Conservation (phyloP, 2,888 invertebrate genomes). For the Tinea trinotella region DNA sequence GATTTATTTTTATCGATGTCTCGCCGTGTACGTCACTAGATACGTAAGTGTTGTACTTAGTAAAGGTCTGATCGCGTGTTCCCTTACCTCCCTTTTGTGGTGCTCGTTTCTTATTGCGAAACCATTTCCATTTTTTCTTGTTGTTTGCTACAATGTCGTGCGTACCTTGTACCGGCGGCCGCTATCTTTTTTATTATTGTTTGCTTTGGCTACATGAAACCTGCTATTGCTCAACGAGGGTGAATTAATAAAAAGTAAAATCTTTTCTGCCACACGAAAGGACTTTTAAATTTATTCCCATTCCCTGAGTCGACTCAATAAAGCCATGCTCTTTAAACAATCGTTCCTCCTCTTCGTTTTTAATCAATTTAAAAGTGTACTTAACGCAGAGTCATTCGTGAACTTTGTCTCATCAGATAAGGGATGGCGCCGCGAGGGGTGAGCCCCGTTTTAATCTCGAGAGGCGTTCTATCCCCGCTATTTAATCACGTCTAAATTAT, state of each 20-base stretch:
- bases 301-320: neutral
- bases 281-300: neutral
- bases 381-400: conserved; percentile 30
- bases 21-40: conserved; percentile 7
- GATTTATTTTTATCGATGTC: conserved; percentile 6
- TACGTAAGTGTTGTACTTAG: conserved; percentile 7
- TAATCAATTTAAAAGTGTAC: conserved; percentile 12
- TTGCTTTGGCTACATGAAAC: conserved; percentile 6
- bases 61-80: conserved; percentile 10
- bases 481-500: conserved; percentile 68
- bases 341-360: conserved; percentile 4
- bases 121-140: conserved; percentile 18
- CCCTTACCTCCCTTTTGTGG: conserved; percentile 13
- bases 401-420: conserved; percentile 55
- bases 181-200: conserved; percentile 11
- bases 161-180: conserved; percentile 7
- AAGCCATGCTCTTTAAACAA: neutral
- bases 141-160: conserved; percentile 12
- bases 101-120: conserved; percentile 14
- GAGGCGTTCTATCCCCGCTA: conserved; percentile 44
- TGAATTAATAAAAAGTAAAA: neutral
- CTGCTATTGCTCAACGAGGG: neutral
- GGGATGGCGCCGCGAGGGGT: conserved; percentile 53
- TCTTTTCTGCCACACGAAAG: neutral
- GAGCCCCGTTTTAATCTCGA: conserved; percentile 52